Conservation (phyloP, 2,888 invertebrate species). For the Miltochrista miniata region DNA sequence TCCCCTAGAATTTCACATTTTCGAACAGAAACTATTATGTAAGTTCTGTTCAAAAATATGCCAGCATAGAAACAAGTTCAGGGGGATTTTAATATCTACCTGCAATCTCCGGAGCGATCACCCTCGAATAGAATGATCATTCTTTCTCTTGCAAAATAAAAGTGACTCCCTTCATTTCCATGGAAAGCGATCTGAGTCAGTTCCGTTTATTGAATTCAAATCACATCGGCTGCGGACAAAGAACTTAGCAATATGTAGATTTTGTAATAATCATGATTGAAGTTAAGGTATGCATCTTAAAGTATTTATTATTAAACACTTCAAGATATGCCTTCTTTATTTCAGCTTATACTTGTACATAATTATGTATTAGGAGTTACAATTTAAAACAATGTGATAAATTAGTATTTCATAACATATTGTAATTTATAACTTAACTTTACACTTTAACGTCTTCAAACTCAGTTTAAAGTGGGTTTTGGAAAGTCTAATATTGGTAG, state of each 20-base stretch:
- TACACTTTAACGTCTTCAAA: too few species aligned
- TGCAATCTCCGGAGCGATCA: slow-evolving; percentile 55
- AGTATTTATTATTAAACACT: background rate
- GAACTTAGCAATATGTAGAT: slow-evolving; percentile 43
- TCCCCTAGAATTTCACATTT: too few species aligned
- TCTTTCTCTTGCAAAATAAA: slow-evolving; percentile 37
- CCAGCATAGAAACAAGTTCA: too few species aligned
- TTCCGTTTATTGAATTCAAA: slow-evolving; percentile 75
- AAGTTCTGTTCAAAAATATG: too few species aligned
- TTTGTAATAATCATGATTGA: slow-evolving; percentile 28
- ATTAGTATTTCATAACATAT: too few species aligned
- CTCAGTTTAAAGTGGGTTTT: too few species aligned
- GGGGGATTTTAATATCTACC: slow-evolving; percentile 42
- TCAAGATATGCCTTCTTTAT: background rate
- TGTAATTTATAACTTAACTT: too few species aligned
- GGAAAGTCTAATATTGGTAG: too few species aligned
- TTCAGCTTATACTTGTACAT: too few species aligned
- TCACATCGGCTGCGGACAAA: slow-evolving; percentile 59
- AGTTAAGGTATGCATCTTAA: background rate
- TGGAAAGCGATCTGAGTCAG: slow-evolving; percentile 45
- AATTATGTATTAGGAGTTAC: too few species aligned
- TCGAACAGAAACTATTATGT: too few species aligned
- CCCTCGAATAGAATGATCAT: slow-evolving; percentile 47
- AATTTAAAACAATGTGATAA: too few species aligned
- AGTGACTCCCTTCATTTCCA: slow-evolving; percentile 41